Evolutionary conservation across 2,797 vertebrate genomes (phyloP), one percentile per base, ranked within the genome.

Genomic region (Alcedo quadribrachys): DNA sequence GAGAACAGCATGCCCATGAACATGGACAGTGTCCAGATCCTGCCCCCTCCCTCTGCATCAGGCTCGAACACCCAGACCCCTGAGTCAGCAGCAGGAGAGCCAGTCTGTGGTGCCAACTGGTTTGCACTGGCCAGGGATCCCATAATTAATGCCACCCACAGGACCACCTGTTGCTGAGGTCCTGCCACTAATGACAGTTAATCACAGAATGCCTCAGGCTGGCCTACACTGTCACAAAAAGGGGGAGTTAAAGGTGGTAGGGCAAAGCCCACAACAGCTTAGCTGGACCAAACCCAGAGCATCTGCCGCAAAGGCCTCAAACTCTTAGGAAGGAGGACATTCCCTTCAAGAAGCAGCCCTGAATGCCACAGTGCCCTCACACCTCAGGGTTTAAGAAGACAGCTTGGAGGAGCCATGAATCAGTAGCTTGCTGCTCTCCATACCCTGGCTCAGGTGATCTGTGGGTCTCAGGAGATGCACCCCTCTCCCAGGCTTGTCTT

Each of bases 361-460:
- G 16, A 58, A 50, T 1, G 0, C 30, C 28, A 9, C 22, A 7
- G 48, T 17, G 28, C 19, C 30, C 63, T 70, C 33, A 13, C 25
- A 2, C 22, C 21, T 16, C 5, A 5, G 16, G 30, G 43, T 35
- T 53, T 30, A 48, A 22, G 22, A 25, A 24, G 6, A 2, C 15
- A n/a, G 51, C 30, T 42, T 58, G 13, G 32, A 76, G 22, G 11
- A 85, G 12, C 27, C 35, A 30, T 6, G 28, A 17, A 46, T 8
- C 4, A 0, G 20, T 24, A 12, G 12, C 19, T 54, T 0, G 0
- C 20, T 48, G 51, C 33, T 54, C 57, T 60, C 28, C 37, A n/a
- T 0, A 1, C 17, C 11, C 6, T 19, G 40, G 16, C 22, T 67
- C 48, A 51, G 61, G 21, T 42, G 54, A 63, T 15, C 74, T 16